phyloP scores from a whole-genome alignment of 2,888 invertebrate species.

The Thymelicus acteon region DNA sequence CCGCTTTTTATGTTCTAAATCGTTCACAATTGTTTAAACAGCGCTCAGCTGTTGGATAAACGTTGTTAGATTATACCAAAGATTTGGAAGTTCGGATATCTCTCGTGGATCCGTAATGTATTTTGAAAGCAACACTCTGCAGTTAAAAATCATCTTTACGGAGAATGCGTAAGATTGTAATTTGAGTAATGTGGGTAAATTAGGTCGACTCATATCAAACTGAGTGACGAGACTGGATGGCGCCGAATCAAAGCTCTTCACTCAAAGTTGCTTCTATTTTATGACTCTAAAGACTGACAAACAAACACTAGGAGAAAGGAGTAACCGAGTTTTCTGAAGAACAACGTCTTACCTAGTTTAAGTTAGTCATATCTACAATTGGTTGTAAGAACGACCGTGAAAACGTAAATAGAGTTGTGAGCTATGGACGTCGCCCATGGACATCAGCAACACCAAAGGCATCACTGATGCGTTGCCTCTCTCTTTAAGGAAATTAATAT shows the following conservation, averaged over 20 bases:
- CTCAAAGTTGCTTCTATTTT: not conserved
- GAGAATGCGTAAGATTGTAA: not conserved
- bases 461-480: no score
- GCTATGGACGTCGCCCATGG: no score
- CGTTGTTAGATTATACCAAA: not conserved
- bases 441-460: no score
- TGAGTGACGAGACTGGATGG: slow-evolving; percentile 43
- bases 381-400: not conserved
- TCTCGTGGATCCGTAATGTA: no score
- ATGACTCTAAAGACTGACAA: not conserved
- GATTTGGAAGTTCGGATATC: not conserved
- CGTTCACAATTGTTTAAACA: no score
- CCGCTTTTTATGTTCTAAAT: not conserved
- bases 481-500: no score
- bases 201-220: slow-evolving; percentile 36
- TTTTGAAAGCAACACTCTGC: not conserved
- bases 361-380: not conserved
- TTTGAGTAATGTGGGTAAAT: slow-evolving; percentile 7
- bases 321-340: not conserved
- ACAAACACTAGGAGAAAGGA: not conserved
- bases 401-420: not conserved
- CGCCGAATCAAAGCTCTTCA: slow-evolving; percentile 27
- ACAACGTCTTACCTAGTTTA: not conserved
- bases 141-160: slow-evolving; percentile 5
- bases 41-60: no score